A percentile compares a stretch with the other conserved stretches of the same genome.
phyloP scores from a whole-genome alignment of 2,797 vertebrate species.

The Gadopsis bispinosus region DNA sequence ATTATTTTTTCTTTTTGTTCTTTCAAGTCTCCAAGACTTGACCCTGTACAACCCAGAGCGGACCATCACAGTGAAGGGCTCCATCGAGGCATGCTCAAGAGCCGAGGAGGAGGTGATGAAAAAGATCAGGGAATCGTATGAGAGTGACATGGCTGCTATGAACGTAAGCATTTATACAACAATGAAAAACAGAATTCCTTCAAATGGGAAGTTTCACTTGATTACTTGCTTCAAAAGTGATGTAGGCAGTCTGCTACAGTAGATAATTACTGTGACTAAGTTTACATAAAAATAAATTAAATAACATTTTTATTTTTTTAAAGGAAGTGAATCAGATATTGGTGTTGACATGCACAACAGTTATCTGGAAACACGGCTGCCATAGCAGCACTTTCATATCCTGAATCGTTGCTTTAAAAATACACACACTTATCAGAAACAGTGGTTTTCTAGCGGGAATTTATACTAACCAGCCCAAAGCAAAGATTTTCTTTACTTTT shows the following conservation, averaged over 20 bases:
- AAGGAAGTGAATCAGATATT: background rate
- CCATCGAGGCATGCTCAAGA: conserved; percentile 90
- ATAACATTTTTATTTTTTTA: background rate
- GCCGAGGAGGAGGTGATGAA: conserved; percentile 99
- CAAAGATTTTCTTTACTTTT: too few relatives aligned
- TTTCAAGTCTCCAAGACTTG: conserved; percentile 92
- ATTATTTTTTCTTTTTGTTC: background rate
- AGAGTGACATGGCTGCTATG: conserved; percentile 99
- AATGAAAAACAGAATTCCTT: background rate
- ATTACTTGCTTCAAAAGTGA: conserved; percentile 1
- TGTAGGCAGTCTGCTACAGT: background rate
- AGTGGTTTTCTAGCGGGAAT: background rate
- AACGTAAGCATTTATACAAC: conserved; percentile 86
- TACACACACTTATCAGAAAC: background rate
- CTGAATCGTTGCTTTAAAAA: background rate
- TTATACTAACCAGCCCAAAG: too few relatives aligned
- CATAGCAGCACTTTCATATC: conserved; percentile 10
- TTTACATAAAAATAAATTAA: background rate
- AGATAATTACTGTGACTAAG: too few relatives aligned
- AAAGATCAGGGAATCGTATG: conserved; percentile 97
- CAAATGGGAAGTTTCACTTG: background rate
- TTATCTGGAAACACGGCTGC: background rate
- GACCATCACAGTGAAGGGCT: conserved; percentile 96
- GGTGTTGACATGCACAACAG: background rate
- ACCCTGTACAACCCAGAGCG: conserved; percentile 97